Base-by-base conservation (phyloP, 92 coral and sea anemone species). In the Bergia sp. region DNA sequence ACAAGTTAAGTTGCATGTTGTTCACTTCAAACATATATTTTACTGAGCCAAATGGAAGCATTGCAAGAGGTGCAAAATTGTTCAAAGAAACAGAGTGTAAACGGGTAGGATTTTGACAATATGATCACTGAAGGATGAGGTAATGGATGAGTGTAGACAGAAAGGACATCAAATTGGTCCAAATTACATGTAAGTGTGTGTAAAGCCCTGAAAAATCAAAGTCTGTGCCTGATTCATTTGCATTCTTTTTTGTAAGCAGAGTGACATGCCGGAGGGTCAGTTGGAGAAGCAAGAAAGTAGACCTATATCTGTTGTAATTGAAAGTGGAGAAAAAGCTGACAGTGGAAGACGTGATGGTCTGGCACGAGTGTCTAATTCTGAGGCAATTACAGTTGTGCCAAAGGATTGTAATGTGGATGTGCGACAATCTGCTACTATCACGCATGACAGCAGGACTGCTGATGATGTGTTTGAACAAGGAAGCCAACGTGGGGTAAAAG, bases 231-330 rank as follows among this genome's bases (percentile, higher is more conserved):
- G 65, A 5, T 4, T 45, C 50, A 45, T 37, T 73, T 73, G 18
- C 77, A 8, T 73, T 73, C 43, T 39, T 74, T 13, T 42, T 74
- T 37, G 41, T 72, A 38, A 42, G 43, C 78, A 80, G 45, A 18
- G 13, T 11, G 42, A 80, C 9, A 39, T 16, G 69, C 45, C 85
- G 57, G 42, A 53, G 15, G 49, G 10, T 23, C 58, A 3, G 61
- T 23, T 23, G 37, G 69, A 57, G 85, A 58, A 39, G 38, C 86
- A 37, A 42, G 86, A 82, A 43, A 82, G 76, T 39, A 65, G 66
- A 43, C 10, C 1, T 37, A 15, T 65, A 6, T n/a, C 41, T 39
- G 86, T 39, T 23, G 86, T 41, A 77, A 77, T 37, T 20, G 76
- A 82, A 39, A 45, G 57, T 37, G 47, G 40, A 29, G 76, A 41